A percentile compares a stretch with the other conserved stretches of the same genome.
phyloP scores from a whole-genome alignment of 2,113 vertebrate species.

The Butorides virescens region DNA sequence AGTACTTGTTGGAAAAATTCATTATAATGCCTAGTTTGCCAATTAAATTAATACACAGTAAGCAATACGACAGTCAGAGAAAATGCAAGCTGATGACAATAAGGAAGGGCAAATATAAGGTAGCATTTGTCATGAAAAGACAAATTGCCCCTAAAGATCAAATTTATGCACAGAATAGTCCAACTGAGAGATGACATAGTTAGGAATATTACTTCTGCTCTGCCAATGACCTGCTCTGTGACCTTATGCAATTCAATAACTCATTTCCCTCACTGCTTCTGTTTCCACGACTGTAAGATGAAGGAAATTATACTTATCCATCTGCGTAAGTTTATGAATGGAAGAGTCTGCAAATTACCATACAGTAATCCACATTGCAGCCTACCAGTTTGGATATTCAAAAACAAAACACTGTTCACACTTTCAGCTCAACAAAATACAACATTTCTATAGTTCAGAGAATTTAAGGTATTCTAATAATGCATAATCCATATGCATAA shows the following conservation, averaged over 20 bases:
- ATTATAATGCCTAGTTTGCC: neutral
- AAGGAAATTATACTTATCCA: neutral
- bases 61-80: neutral
- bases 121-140: neutral
- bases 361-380: neutral
- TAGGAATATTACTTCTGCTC: neutral
- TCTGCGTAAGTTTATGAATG: neutral
- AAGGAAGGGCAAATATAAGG: neutral
- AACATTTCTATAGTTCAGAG: neutral
- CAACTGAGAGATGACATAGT: neutral
- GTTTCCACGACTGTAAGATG: neutral
- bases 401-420: neutral
- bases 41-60: neutral
- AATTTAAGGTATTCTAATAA: neutral
- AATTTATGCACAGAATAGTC: neutral
- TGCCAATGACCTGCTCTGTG: neutral
- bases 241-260: neutral
- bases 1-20: neutral
- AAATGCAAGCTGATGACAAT: neutral
- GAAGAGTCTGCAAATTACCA: neutral
- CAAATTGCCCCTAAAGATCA: neutral
- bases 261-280: neutral
- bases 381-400: neutral
- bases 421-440: neutral
- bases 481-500: neutral